Conservation (phyloP, 2,113 vertebrate species). For the Nipponia nippon region DNA sequence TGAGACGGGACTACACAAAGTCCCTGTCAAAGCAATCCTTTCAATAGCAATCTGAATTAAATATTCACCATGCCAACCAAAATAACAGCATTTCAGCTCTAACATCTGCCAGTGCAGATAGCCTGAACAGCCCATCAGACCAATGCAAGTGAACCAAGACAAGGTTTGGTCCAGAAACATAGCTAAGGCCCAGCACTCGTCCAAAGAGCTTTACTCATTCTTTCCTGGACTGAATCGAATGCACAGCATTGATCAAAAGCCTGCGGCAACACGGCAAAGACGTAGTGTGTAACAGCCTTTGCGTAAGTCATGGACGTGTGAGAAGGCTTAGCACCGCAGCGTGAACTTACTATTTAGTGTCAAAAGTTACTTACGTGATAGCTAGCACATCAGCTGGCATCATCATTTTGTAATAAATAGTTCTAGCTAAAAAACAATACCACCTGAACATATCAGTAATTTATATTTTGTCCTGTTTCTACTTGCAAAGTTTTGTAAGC, state of each 20-base stretch:
- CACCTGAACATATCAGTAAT: neutral
- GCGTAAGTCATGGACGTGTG: accelerated
- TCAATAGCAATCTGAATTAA: neutral
- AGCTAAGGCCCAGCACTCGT: neutral
- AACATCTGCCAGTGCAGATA: neutral
- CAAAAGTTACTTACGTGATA: neutral
- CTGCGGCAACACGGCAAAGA: neutral
- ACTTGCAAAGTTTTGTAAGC: neutral
- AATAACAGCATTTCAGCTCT: neutral
- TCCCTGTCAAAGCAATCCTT: neutral
- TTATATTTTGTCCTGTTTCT: neutral
- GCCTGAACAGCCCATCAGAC: neutral
- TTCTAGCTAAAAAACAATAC: neutral
- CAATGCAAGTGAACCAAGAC: neutral
- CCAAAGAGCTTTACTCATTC: neutral
- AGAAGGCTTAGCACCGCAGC: neutral
- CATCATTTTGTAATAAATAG: neutral
- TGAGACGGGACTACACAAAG: neutral
- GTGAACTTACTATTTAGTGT: accelerated
- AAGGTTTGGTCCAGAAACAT: neutral
- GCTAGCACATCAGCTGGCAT: neutral
- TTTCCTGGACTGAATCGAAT: accelerated
- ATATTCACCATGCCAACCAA: neutral
- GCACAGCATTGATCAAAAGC: neutral
- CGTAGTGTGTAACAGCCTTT: accelerated